Evolutionary conservation across 1,140 invertebrate species (phyloP).

Genomic region (Onthophagus taurus): DNA sequence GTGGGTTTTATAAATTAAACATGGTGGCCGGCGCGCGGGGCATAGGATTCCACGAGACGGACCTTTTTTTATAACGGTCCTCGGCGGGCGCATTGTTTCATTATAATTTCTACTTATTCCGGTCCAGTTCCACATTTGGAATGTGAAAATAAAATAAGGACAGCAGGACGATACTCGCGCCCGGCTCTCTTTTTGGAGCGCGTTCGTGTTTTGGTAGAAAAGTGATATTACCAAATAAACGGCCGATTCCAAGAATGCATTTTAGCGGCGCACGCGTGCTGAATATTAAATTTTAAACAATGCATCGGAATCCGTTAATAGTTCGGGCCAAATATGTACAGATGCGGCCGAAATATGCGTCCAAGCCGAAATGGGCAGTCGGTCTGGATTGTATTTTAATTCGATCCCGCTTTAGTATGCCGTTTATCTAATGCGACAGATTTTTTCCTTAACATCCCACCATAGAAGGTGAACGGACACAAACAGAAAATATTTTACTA

Average conservation of each 20-base stretch:
- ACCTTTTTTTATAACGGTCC: background rate
- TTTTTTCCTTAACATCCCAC: background rate
- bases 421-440: constrained; percentile 11
- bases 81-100: no score
- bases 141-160: no score
- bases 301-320: constrained; percentile 30
- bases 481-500: constrained; percentile 11
- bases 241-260: constrained; percentile 24
- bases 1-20: no score
- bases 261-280: constrained; percentile 24
- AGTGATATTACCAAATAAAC: constrained; percentile 17
- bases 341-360: constrained; percentile 24
- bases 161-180: no score
- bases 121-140: no score
- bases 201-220: constrained; percentile 13
- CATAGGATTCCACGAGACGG: no score
- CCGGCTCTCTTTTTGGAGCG: constrained; percentile 5
- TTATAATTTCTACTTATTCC: background rate
- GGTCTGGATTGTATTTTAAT: constrained; percentile 28
- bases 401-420: constrained; percentile 13
- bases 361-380: constrained; percentile 17
- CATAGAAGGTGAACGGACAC: constrained; percentile 13
- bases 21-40: no score
- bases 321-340: constrained; percentile 29
- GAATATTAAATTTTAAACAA: constrained; percentile 31